Evolutionary conservation across 1,140 invertebrate species (phyloP).

Genomic region (Danaus plexippus): DNA sequence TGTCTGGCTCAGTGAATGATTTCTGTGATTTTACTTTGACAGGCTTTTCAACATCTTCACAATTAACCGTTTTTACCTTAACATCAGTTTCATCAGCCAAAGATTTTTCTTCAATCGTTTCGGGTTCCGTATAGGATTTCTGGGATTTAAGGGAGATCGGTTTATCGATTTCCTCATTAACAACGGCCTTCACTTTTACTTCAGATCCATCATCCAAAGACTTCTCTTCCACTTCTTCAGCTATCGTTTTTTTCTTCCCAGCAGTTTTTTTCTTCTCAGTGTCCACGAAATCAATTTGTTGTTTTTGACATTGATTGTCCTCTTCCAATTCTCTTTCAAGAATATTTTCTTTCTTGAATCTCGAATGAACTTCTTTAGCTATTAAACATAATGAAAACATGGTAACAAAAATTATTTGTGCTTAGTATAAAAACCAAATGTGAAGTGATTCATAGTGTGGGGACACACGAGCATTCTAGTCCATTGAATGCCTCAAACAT

Average conservation of each 20-base stretch:
- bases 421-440: conserved; percentile 48
- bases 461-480: conserved; percentile 55
- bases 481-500: conserved; percentile 51
- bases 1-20: conserved; percentile 30
- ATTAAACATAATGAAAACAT: conserved; percentile 61
- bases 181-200: conserved; percentile 24
- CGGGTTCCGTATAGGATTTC: conserved; percentile 36
- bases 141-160: conserved; percentile 23
- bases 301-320: conserved; percentile 33
- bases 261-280: conserved; percentile 30
- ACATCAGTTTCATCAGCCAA: conserved; percentile 43
- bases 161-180: conserved; percentile 30
- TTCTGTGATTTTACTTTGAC: too few species aligned
- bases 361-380: conserved; percentile 69
- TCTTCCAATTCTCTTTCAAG: conserved; percentile 51
- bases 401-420: conserved; percentile 39
- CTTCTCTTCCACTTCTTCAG: conserved; percentile 51
- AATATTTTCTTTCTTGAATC: conserved; percentile 57
- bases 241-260: conserved; percentile 45
- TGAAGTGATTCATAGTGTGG: conserved; percentile 35
- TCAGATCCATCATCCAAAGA: conserved; percentile 33
- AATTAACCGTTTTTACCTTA: too few species aligned
- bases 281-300: conserved; percentile 31
- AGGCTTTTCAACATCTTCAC: too few species aligned
- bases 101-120: conserved; percentile 42